Base-by-base conservation (phyloP, 2,888 invertebrate genomes). In the Lottia gigantea region DNA sequence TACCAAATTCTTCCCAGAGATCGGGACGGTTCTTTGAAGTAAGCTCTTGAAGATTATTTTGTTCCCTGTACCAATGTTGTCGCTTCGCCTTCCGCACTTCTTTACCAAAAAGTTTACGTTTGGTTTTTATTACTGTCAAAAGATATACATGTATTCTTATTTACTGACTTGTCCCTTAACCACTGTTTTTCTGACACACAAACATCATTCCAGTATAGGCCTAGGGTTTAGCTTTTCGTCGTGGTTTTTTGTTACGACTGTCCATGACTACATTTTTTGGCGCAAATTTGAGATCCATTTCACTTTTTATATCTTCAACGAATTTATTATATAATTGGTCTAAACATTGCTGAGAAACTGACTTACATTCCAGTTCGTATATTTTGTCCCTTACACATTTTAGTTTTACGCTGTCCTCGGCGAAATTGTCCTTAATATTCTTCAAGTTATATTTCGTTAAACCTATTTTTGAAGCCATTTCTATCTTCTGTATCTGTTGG, bases 251-350 rank as follows among this genome's bases (percentile, higher is more conserved):
- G 19, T 55, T 19, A 19, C 55, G 15, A 55, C 55, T 55, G 19
- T 19, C 1, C n/a, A 55, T n/a, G n/a, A 19, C 8, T n/a, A 55
- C 19, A 15, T 19, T 11, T 6, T 11, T 15, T 8, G 55, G 55
- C n/a, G 55, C n/a, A 15, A 55, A n/a, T 19, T 55, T 55, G n/a
- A 16, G 11, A 55, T 55, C 55, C 55, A 55, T 55, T 55, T 55
- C 55, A 55, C 55, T n/a, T 55, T 55, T 55, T 15, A 55, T 7
- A 11, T 8, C n/a, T n/a, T 19, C 15, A 55, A n/a, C 8, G 15
- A 49, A 49, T 19, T 49, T 14, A 14, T 16, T 6, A 15, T 49
- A 49, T 19, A 49, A 16, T 11, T 49, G 6, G 19, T 49, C 49
- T 19, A 49, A 4, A 1, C 19, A n/a, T 16, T 14, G 16, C 19